A percentile compares a stretch with the other conserved stretches of the same genome.
Conservation (phyloP, 2,797 vertebrate genomes). For the Macropodus opercularis region DNA sequence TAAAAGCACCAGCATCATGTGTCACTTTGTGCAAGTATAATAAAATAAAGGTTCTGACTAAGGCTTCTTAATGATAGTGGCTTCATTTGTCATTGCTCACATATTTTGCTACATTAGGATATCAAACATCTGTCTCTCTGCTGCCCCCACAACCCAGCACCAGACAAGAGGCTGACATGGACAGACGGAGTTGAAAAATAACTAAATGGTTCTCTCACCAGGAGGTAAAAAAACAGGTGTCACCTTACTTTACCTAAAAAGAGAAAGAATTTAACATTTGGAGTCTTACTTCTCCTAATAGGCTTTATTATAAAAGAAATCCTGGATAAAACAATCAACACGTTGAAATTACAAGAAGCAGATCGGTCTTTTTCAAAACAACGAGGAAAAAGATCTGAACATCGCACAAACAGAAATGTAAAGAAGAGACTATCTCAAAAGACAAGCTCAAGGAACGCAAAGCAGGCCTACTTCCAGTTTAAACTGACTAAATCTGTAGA, state of each 20-base stretch:
- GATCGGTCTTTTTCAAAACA: constrained; percentile 40
- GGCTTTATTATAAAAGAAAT: constrained; percentile 81
- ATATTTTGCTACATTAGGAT: no score
- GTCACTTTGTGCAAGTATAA: constrained; percentile 51
- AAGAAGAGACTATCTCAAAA: constrained; percentile 46
- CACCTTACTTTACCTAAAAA: no score
- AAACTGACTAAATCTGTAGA: constrained; percentile 25
- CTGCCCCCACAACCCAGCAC: no score
- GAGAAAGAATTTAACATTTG: no score
- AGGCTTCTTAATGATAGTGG: constrained; percentile 6
- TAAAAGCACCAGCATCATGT: constrained; percentile 83
- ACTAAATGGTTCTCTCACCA: no score
- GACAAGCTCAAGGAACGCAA: constrained; percentile 41
- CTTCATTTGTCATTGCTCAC: no score
- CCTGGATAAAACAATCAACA: constrained; percentile 71
- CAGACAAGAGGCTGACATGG: no score
- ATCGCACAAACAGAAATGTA: constrained; percentile 53
- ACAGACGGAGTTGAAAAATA: no score
- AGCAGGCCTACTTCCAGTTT: constrained; percentile 59
- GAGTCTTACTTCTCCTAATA: constrained; percentile 51
- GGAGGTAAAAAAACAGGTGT: no score
- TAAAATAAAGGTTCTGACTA: constrained; percentile 9
- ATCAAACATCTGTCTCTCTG: no score
- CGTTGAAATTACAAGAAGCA: constrained; percentile 54
- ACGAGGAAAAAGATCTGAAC: constrained; percentile 29